phyloP scores from a whole-genome alignment of 2,113 vertebrate species.

The Capreolus pygargus region DNA sequence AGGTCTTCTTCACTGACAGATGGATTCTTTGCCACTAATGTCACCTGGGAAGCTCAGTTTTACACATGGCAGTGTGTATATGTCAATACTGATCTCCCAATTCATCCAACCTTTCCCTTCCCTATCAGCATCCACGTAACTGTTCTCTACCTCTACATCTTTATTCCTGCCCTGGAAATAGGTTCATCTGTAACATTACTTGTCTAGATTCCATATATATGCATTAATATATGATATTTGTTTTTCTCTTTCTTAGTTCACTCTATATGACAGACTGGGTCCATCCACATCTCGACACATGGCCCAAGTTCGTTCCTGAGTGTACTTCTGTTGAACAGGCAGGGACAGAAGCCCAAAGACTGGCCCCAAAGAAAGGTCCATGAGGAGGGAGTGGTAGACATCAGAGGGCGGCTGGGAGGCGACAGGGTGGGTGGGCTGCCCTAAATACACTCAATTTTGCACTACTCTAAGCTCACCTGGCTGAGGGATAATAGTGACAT shows the following conservation, averaged over 20 bases:
- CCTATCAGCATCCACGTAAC: background rate
- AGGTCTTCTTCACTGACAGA: background rate
- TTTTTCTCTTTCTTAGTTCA: background rate
- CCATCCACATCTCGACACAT: background rate
- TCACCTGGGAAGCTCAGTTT: background rate
- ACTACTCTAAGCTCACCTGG: background rate
- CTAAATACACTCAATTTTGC: background rate
- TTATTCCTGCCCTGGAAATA: background rate
- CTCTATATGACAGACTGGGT: background rate
- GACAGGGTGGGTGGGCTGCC: rapidly evolving
- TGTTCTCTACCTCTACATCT: background rate
- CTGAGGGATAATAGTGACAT: background rate
- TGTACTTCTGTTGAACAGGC: background rate
- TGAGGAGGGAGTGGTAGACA: background rate
- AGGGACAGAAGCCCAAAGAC: background rate
- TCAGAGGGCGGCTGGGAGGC: background rate
- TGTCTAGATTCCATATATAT: background rate
- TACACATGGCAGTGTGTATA: background rate
- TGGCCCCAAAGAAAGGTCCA: no score
- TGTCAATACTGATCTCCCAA: background rate
- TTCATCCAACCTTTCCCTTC: background rate
- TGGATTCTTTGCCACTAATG: background rate
- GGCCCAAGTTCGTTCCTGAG: background rate
- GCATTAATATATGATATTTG: background rate
- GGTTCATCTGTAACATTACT: background rate